phyloP scores from a whole-genome alignment of 1,140 invertebrate species.

The Trichonephila clavata region DNA sequence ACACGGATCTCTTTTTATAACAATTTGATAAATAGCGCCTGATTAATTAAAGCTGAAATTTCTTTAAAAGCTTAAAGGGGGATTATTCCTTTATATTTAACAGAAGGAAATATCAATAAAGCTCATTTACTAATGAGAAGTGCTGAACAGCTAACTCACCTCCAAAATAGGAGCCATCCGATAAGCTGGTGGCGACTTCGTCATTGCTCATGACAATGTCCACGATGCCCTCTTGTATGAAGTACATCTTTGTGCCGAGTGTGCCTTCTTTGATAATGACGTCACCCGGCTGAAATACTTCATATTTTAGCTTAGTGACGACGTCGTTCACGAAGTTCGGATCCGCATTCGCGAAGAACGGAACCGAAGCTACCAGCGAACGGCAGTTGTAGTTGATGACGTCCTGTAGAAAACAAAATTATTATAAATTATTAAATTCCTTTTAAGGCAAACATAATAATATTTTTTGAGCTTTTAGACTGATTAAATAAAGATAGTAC shows the following conservation, averaged over 20 bases:
- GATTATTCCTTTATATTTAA: too few species aligned
- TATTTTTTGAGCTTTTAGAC: too few species aligned
- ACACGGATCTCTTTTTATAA: too few species aligned
- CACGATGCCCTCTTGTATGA: slow-evolving; percentile 99
- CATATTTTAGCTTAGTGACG: slow-evolving; percentile 97
- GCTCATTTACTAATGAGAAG: too few species aligned
- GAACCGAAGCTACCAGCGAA: slow-evolving; percentile 97
- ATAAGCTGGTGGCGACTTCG: slow-evolving; percentile 97
- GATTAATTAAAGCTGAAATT: too few species aligned
- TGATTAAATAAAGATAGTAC: too few species aligned
- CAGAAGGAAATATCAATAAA: too few species aligned
- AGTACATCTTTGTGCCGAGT: slow-evolving; percentile 97
- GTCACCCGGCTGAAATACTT: slow-evolving; percentile 99
- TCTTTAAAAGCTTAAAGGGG: too few species aligned
- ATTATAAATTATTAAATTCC: background rate
- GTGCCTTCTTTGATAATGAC: slow-evolving; percentile 93
- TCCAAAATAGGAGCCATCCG: slow-evolving; percentile 98
- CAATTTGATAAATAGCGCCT: too few species aligned
- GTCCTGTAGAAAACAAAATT: slow-evolving; percentile 86
- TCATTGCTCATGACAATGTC: slow-evolving; percentile 98
- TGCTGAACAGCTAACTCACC: slow-evolving; percentile 80
- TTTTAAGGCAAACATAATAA: too few species aligned
- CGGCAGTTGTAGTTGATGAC: slow-evolving; percentile 99
- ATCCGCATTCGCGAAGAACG: slow-evolving; percentile 99
- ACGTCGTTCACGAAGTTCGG: slow-evolving; percentile 99